phyloP scores from a whole-genome alignment of 2,888 invertebrate genomes.

The Heliconius hortense region DNA sequence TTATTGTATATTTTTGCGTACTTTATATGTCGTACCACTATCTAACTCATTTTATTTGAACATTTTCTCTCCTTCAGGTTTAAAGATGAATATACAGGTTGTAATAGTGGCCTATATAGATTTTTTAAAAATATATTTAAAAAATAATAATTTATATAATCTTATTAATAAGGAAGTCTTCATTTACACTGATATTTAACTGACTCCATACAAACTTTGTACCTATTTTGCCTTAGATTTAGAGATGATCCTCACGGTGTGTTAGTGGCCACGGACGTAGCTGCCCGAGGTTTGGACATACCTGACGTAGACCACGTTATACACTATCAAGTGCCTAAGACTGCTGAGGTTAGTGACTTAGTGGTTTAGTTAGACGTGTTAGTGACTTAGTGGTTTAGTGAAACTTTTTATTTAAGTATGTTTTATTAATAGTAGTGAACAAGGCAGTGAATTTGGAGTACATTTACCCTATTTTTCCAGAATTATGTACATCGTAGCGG shows the following conservation, averaged over 20 bases:
- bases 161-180: no score
- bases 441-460: neutral
- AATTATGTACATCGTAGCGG: constrained; percentile 98
- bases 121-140: no score
- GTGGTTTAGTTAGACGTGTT: neutral
- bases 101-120: no score
- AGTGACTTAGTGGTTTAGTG: no score
- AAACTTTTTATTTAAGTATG: no score
- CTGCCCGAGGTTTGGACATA: constrained; percentile 98
- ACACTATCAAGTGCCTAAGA: constrained; percentile 97
- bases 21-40: no score
- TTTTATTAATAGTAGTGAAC: neutral
- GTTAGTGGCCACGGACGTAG: constrained; percentile 97
- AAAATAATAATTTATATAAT: no score
- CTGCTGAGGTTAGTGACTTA: constrained; percentile 86
- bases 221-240: constrained; percentile 75
- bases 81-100: no score
- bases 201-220: neutral
- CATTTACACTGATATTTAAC: no score
- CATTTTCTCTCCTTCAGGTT: no score
- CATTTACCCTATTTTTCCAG: constrained; percentile 57
- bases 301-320: constrained; percentile 96
- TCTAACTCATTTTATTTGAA: no score
- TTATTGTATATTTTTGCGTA: no score
- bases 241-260: constrained; percentile 87